Conservation (phyloP, 2,888 invertebrate species). For the Tinea semifulvella region DNA sequence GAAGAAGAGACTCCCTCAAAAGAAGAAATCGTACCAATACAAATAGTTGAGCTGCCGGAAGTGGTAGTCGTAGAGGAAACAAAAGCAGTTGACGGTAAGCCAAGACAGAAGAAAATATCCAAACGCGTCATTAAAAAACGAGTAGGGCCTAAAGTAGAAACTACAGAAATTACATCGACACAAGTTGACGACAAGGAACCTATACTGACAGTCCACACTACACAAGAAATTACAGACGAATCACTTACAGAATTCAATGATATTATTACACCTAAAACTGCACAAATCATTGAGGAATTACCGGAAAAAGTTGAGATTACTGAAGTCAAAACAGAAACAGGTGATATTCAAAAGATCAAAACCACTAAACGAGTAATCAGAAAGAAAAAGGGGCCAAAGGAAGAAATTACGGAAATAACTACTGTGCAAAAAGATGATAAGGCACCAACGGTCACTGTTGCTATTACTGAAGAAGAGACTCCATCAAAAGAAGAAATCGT, state of each 20-base stretch:
- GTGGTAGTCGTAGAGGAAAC: slow-evolving; percentile 15
- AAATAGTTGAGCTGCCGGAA: slow-evolving; percentile 1
- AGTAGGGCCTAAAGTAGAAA: slow-evolving; percentile 33
- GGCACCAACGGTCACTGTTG: slow-evolving; percentile 20
- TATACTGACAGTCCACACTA: slow-evolving; percentile 31
- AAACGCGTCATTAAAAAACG: slow-evolving; percentile 29
- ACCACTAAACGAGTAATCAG: slow-evolving; percentile 24
- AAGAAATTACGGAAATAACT: slow-evolving; percentile 39
- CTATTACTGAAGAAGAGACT: slow-evolving; percentile 15
- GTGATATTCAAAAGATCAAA: slow-evolving; percentile 23
- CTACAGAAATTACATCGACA: slow-evolving; percentile 50
- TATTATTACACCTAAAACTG: too few relatives aligned
- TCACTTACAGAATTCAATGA: slow-evolving; percentile 25
- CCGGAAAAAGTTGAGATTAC: slow-evolving; percentile 21
- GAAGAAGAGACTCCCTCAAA: slow-evolving; percentile 18
- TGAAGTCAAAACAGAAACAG: slow-evolving; percentile 23
- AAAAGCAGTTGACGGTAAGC: slow-evolving; percentile 5
- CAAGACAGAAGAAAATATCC: slow-evolving; percentile 10
- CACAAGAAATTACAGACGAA: slow-evolving; percentile 31
- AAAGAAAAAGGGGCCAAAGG: slow-evolving; percentile 24
- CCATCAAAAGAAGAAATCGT: slow-evolving; percentile 20
- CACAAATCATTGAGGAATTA: slow-evolving; percentile 18
- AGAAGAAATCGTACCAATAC: too few relatives aligned
- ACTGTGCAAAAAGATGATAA: slow-evolving; percentile 26
- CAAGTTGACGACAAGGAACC: slow-evolving; percentile 39